A percentile compares a stretch with the other conserved stretches of the same genome.
These are phyloP conservation scores for Zaprionus ghesquierei DNA, from an alignment of 1,140 invertebrate genomes.

Conservation along the genomic window DNA sequence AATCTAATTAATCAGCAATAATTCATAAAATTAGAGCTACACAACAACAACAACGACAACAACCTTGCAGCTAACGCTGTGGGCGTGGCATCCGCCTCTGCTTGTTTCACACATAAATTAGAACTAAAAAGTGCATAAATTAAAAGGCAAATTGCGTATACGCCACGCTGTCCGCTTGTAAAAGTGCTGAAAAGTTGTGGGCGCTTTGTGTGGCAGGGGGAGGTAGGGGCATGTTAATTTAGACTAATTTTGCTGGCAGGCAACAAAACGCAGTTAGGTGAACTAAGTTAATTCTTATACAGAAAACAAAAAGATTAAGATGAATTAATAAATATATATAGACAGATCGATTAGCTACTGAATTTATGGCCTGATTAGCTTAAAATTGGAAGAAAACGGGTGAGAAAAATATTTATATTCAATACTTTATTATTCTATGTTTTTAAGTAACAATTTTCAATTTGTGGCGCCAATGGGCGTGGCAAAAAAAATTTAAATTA, in stretches of 20 bases:
- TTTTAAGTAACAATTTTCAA: too few relatives aligned
- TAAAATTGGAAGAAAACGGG: too few relatives aligned
- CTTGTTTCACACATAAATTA: conserved; percentile 56
- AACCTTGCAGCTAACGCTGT: background rate
- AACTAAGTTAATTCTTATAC: background rate
- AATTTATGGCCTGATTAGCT: too few relatives aligned
- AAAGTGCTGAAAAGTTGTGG: conserved; percentile 28
- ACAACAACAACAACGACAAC: conserved; percentile 21
- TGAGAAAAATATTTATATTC: too few relatives aligned
- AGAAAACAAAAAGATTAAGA: background rate
- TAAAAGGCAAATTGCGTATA: conserved; percentile 48
- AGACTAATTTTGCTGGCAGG: conserved; percentile 46
- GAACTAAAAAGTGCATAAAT: conserved; percentile 52
- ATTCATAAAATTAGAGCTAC: conserved; percentile 63
- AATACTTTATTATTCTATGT: too few relatives aligned
- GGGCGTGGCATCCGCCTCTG: conserved; percentile 29
- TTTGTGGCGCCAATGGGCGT: too few relatives aligned
- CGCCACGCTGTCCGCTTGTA: conserved; percentile 16
- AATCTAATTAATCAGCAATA: conserved; percentile 66
- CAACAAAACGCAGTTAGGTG: background rate
- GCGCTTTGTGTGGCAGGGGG: conserved; percentile 14
- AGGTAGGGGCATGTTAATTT: conserved; percentile 52
- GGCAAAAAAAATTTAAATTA: too few relatives aligned
- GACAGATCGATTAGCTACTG: too few relatives aligned
- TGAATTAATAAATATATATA: too few relatives aligned